Evolutionary conservation across 2,888 invertebrate species (phyloP).

Genomic region (Panopea generosa): DNA sequence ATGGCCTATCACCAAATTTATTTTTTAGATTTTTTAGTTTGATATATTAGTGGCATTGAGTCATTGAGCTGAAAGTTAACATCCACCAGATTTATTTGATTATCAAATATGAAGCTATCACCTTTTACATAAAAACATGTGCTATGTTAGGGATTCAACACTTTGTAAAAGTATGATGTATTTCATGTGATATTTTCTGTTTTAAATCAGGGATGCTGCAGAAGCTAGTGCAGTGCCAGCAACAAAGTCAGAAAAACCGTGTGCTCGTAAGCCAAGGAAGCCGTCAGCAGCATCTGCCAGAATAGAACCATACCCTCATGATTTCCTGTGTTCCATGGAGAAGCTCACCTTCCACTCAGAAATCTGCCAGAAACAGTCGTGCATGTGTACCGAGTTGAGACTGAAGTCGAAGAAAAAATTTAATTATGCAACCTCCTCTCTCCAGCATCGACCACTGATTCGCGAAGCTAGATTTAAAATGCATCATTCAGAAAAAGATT

Average conservation of each 20-base stretch:
- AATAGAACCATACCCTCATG: conserved; percentile 33
- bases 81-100: too few species aligned
- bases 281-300: conserved; percentile 6
- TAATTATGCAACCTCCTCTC: conserved; percentile 68
- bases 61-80: too few species aligned
- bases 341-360: conserved; percentile 70
- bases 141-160: too few species aligned
- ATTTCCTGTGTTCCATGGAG: conserved; percentile 68
- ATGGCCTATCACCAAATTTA: too few species aligned
- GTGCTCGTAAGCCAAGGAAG: conserved; percentile 10
- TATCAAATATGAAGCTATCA: too few species aligned
- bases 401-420: conserved; percentile 62
- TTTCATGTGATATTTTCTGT: too few species aligned
- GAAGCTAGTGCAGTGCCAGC: background rate
- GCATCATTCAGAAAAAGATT: conserved; percentile 78
- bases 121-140: too few species aligned
- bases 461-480: conserved; percentile 75
- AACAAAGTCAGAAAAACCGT: conserved; percentile 8
- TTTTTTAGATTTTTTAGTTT: too few species aligned
- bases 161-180: too few species aligned
- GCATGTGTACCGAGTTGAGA: conserved; percentile 64
- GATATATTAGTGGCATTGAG: too few species aligned
- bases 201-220: conserved; percentile 9
- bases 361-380: conserved; percentile 68
- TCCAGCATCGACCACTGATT: conserved; percentile 66